phyloP scores from a whole-genome alignment of 2,888 invertebrate species.

The Phrixothrix hirtus region DNA sequence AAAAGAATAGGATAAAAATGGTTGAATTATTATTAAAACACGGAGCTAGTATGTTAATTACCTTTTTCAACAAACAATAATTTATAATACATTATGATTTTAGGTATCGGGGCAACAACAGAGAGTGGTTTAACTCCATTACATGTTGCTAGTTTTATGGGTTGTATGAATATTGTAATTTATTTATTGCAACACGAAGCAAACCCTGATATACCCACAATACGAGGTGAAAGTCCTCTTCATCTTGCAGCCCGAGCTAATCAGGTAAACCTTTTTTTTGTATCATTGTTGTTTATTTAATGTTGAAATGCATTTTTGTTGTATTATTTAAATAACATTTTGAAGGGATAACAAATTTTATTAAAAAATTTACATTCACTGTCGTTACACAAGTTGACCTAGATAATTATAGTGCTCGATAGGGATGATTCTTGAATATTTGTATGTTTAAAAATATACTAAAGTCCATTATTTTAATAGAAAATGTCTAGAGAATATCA shows the following conservation, averaged over 20 bases:
- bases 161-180: conserved; percentile 98
- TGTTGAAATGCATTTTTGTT: background rate
- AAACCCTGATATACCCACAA: conserved; percentile 90
- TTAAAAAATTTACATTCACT: too few species aligned
- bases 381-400: too few species aligned
- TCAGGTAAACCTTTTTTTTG: conserved; percentile 61
- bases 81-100: conserved; percentile 15
- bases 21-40: conserved; percentile 94
- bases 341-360: too few species aligned
- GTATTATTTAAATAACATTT: too few species aligned
- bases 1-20: conserved; percentile 96
- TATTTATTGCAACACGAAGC: conserved; percentile 93
- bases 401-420: too few species aligned
- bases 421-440: too few species aligned
- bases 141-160: conserved; percentile 99
- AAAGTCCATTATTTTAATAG: too few species aligned
- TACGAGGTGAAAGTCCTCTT: conserved; percentile 94
- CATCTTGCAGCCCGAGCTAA: conserved; percentile 96
- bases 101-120: conserved; percentile 70
- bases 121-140: conserved; percentile 90
- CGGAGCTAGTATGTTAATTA: conserved; percentile 72
- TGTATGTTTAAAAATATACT: too few species aligned
- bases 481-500: too few species aligned
- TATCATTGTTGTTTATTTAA: background rate
- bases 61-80: background rate